phyloP scores from a whole-genome alignment of 2,113 vertebrate genomes.

The Ailurus styani region DNA sequence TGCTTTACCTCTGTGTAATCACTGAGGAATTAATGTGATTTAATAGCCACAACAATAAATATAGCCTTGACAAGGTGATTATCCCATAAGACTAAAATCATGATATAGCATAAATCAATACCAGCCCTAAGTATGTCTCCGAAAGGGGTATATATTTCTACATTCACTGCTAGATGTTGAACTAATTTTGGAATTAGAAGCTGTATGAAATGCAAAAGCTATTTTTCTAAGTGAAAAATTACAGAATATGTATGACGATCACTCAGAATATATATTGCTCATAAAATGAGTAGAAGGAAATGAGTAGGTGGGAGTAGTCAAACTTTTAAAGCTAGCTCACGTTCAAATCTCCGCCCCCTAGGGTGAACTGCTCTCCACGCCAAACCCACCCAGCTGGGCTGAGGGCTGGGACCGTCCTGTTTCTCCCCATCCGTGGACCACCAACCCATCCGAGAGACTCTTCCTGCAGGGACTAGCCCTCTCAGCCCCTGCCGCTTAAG shows the following conservation, averaged over 20 bases:
- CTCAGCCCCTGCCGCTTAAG: neutral
- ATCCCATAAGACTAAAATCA: conserved; percentile 62
- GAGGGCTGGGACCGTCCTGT: neutral
- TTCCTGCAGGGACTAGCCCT: neutral
- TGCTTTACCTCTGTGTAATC: conserved; percentile 39
- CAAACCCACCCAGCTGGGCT: neutral
- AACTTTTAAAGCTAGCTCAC: conserved; percentile 41
- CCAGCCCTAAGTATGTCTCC: neutral
- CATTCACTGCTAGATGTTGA: conserved; percentile 54
- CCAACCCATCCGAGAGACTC: neutral
- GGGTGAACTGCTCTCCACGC: neutral
- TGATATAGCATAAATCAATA: conserved; percentile 64
- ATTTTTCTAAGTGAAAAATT: conserved; percentile 67
- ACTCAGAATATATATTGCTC: conserved; percentile 64
- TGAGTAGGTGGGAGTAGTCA: conserved; percentile 6
- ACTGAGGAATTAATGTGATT: conserved; percentile 70
- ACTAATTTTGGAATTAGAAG: conserved; percentile 71
- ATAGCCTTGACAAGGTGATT: conserved; percentile 62
- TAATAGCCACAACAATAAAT: conserved; percentile 70
- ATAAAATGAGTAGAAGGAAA: conserved; percentile 49
- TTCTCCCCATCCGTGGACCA: neutral
- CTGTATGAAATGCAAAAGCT: conserved; percentile 55
- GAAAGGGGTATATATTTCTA: conserved; percentile 53
- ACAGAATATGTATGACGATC: conserved; percentile 67
- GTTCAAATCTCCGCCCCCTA: neutral